Percentiles rank a stretch among this genome's conserved stretches.
Evolutionary conservation across 2,888 invertebrate species (phyloP).

Genomic region (Nomada hirtipes): DNA sequence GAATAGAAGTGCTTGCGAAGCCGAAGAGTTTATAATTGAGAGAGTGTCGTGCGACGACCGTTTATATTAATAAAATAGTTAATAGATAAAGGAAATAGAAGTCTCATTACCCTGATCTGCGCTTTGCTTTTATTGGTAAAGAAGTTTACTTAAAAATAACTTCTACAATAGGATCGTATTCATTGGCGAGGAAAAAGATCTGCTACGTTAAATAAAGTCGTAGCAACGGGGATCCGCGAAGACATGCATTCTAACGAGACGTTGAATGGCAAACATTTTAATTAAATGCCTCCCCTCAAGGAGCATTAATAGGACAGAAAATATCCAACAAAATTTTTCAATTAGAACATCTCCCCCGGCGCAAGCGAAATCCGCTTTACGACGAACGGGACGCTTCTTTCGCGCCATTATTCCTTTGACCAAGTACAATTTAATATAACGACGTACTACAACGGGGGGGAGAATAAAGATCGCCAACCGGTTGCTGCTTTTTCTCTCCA

Average conservation of each 20-base stretch:
- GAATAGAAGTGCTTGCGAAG: too few relatives aligned
- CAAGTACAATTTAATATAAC: constrained; percentile 27
- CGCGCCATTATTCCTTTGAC: constrained; percentile 25
- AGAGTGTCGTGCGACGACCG: too few relatives aligned
- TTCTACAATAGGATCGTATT: not conserved
- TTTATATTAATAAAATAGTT: too few relatives aligned
- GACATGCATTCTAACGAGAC: not conserved
- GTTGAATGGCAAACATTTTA: not conserved
- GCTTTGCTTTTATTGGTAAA: too few relatives aligned
- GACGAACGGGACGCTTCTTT: not conserved
- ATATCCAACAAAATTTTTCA: constrained; percentile 5
- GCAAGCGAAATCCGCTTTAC: not conserved
- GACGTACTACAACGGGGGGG: not conserved
- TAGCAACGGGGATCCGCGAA: too few relatives aligned
- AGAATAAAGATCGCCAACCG: not conserved
- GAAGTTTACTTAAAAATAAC: too few relatives aligned
- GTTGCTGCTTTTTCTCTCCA: not conserved
- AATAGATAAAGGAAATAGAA: too few relatives aligned
- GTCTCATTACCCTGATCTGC: too few relatives aligned
- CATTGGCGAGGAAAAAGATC: not conserved
- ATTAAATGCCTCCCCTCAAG: not conserved
- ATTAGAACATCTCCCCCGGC: not conserved
- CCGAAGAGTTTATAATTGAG: too few relatives aligned
- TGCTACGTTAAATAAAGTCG: not conserved
- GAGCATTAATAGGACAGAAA: too few relatives aligned